Percentiles rank a stretch among this genome's conserved stretches.
Conservation (phyloP, 2,797 vertebrate genomes). For the Neoniphon sammara region DNA sequence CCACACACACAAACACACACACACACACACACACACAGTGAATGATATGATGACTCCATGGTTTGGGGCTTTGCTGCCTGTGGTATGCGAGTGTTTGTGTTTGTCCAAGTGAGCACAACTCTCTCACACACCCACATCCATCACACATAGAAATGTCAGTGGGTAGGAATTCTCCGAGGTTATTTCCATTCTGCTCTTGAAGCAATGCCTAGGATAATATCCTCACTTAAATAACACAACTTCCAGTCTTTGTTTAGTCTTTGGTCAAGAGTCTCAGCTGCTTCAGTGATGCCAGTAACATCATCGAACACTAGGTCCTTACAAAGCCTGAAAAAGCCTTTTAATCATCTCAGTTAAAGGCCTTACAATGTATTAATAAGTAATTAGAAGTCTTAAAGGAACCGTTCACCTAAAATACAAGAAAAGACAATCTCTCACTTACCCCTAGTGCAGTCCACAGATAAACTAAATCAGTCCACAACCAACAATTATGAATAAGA, state of each 20-base stretch:
- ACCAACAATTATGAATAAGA: no score
- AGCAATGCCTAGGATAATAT: conserved; percentile 16
- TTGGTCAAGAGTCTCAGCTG: not conserved
- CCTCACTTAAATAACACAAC: conserved; percentile 4
- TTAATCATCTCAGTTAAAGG: no score
- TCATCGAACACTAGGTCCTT: not conserved
- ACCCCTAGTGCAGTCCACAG: no score
- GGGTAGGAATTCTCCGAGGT: conserved; percentile 22
- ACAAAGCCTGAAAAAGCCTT: no score
- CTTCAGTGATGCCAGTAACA: not conserved
- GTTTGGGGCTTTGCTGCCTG: not conserved
- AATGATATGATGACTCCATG: conserved; percentile 11
- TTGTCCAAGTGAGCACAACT: conserved; percentile 1
- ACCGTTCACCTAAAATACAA: no score
- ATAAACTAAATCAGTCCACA: no score
- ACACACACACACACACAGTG: not conserved
- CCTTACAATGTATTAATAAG: no score
- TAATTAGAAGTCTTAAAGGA: no score
- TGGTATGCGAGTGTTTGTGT: not conserved
- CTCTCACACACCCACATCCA: conserved; percentile 10
- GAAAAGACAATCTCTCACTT: no score
- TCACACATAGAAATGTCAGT: conserved; percentile 23
- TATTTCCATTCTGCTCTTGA: conserved; percentile 8
- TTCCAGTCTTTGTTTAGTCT: conserved; percentile 35
- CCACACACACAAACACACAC: not conserved